Evolutionary conservation across 2,797 vertebrate species (phyloP).

Genomic region (Vespertilio murinus): DNA sequence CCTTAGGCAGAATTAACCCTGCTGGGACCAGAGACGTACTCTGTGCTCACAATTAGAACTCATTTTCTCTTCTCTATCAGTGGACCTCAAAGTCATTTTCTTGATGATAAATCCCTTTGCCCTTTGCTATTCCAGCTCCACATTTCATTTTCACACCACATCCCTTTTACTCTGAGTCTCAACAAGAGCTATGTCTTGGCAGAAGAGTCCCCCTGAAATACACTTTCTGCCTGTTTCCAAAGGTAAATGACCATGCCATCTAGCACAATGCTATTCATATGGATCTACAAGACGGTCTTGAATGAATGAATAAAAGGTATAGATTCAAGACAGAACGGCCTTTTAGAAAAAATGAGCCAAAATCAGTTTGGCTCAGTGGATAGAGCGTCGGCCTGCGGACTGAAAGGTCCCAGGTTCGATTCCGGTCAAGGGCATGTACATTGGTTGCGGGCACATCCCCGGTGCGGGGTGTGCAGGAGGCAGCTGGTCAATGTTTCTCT

Average conservation of each 20-base stretch:
- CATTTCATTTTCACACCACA: not conserved
- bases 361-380: no score
- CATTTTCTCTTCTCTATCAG: slow-evolving; percentile 35
- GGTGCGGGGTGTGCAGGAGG: no score
- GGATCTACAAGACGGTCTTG: not conserved
- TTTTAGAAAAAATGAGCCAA: not conserved
- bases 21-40: not conserved
- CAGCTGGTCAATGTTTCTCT: no score
- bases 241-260: not conserved
- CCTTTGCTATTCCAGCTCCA: not conserved
- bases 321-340: not conserved
- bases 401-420: no score
- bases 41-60: slow-evolving; percentile 30
- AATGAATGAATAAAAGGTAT: not conserved
- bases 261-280: not conserved
- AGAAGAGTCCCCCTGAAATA: not conserved
- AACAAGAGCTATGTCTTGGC: not conserved
- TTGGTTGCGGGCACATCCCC: no score
- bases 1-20: slow-evolving; percentile 1
- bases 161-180: not conserved
- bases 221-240: not conserved
- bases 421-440: no score
- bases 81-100: slow-evolving; percentile 28
- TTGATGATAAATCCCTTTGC: not conserved
- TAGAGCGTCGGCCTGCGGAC: no score